Base-by-base conservation (phyloP, 1,140 invertebrate genomes). In the Wasmannia auropunctata region DNA sequence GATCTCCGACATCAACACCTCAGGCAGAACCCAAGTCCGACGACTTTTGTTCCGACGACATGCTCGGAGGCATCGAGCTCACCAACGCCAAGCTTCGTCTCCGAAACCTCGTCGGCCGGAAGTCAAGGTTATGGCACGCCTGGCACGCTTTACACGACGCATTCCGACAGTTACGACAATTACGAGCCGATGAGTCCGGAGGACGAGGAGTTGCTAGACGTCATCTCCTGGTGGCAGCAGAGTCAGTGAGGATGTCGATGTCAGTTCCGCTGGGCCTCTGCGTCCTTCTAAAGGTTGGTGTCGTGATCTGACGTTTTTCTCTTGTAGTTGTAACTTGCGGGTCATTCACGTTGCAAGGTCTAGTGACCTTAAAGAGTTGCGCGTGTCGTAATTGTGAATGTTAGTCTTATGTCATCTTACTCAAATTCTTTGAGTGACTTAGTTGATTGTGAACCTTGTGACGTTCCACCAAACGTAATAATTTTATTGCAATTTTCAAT, bases 161-260 rank as follows among this genome's bases (percentile, higher is more conserved):
- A 95, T 91, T 96, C 96, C n/a, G 97, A 97, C 75, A 95, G 96
- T 83, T 97, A 97, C 92, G 97, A 98, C 89, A 97, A 96, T 92
- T 98, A 98, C 92, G 97, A 98, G 86, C 96, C 97, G 0, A 97
- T 98, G 95, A 98, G 97, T 92, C 97, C 97, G 22, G 98, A 98
- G 93, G 98, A 99, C 94, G 98, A 98, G 93, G 98, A 98, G 91
- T 96, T 99, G 1, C 96, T 99, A 46, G 98, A 99, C 92, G 98
- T 97, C 86, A 98, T 98, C 91, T 97, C 97, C 25, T 98, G 97
- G 96, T 99, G 98, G 98, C 98, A 98, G 94, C 95, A 96, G 90
- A 95, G 94, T 72, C 95, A 96, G 90, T 95, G 93, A 77, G 56
- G 37, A 85, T 46, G 56, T 43, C 37, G 1, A 54, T 16, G 34